Conservation (phyloP, 2,888 invertebrate genomes). For the Griposia aprilina region DNA sequence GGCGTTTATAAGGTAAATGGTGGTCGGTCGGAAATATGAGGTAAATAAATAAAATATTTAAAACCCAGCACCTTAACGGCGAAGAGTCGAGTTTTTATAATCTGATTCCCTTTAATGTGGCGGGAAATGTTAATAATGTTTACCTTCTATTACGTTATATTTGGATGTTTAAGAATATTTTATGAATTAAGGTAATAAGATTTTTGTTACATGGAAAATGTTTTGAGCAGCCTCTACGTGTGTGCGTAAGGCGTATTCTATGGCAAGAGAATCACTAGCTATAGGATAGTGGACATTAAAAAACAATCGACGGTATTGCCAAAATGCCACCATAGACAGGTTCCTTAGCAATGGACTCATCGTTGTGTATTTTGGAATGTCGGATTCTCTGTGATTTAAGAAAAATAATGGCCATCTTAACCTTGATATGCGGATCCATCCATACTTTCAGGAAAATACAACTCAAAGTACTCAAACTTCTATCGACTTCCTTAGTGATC, state of each 20-base stretch:
- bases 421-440: too few species aligned
- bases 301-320: not conserved
- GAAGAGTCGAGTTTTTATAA: slow-evolving; percentile 55
- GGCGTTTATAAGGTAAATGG: not conserved
- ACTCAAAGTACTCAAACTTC: not conserved
- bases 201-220: slow-evolving; percentile 5
- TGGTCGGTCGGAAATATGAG: slow-evolving; percentile 13
- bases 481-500: slow-evolving; percentile 6
- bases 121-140: slow-evolving; percentile 55
- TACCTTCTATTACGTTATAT: slow-evolving; percentile 51
- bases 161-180: slow-evolving; percentile 48
- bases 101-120: slow-evolving; percentile 56
- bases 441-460: not conserved
- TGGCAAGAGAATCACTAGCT: not conserved
- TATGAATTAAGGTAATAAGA: slow-evolving; percentile 43
- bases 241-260: not conserved
- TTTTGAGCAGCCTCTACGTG: slow-evolving; percentile 7
- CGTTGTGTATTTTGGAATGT: not conserved
- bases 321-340: too few species aligned
- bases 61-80: slow-evolving; percentile 24
- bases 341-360: not conserved
- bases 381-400: not conserved
- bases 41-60: slow-evolving; percentile 45
- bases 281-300: not conserved
- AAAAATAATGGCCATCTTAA: not conserved